Base-by-base conservation (phyloP, 1,140 invertebrate species). In the Chironomus striatipennis region DNA sequence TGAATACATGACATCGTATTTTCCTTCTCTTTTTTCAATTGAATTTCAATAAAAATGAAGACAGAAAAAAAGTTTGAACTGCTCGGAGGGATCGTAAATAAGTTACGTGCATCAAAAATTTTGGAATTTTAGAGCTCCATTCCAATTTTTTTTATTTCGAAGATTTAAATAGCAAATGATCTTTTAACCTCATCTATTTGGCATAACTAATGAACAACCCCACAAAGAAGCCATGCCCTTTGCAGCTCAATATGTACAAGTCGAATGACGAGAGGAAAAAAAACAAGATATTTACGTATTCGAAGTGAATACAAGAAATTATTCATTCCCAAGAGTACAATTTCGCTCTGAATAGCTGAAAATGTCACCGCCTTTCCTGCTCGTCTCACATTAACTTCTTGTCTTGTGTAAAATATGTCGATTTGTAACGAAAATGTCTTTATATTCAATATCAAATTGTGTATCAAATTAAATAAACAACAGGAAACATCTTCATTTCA, bases 381-480 rank as follows among this genome's bases (percentile, higher is more conserved):
- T 70, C 7, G 9, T 10, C 7, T 21, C 65, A 18, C 65, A 21
- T 70, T 70, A 18, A 20, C 65, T 70, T 70, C 65, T 18, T 70
- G 17, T 70, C n/a, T n/a, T 21, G 65, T 18, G 65, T 70, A 21
- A 70, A 70, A 70, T 70, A 70, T 70, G 65, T 70, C 65, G 65
- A 70, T 70, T 70, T 70, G 65, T 70, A 70, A 70, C 65, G 65
- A 70, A 70, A 34, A 70, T 70, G 65, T 70, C 65, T 18, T 17
- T 34, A 34, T 34, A 57, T 10, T 70, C 65, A 70, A 70, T 70
- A 70, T 70, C 17, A 70, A 70, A 70, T 70, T 70, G 65, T 18
- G 65, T 70, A 70, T 70, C 65, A 70, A 70, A 70, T 70, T 70
- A 70, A 70, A 70, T 70, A 70, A 70, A 70, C 17, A 70, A 70